phyloP scores from a whole-genome alignment of 2,888 invertebrate species.

The Plagiodera versicolora region DNA sequence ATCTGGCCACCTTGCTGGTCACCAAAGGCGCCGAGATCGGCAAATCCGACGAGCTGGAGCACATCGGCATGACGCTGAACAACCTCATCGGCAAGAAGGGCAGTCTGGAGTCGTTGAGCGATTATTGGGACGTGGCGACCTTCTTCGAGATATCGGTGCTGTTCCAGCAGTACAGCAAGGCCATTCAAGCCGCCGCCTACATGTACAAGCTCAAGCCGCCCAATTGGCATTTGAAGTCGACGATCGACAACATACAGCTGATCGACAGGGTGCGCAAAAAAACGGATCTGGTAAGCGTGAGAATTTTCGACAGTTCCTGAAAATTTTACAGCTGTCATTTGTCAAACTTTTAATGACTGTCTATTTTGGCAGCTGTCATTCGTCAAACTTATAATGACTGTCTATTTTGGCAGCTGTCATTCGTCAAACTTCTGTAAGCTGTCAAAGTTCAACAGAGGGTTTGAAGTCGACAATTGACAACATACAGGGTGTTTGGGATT shows the following conservation, averaged over 20 bases:
- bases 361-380: too few species aligned
- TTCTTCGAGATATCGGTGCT: constrained; percentile 98
- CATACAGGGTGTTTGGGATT: too few species aligned
- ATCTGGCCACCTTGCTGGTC: constrained; percentile 94
- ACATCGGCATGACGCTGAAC: constrained; percentile 92
- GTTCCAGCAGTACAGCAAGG: constrained; percentile 95
- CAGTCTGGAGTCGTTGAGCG: constrained; percentile 85
- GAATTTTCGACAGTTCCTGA: too few species aligned
- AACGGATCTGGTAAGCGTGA: constrained; percentile 56
- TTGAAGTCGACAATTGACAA: too few species aligned
- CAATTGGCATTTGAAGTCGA: constrained; percentile 91
- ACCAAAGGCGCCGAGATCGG: constrained; percentile 96
- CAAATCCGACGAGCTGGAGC: constrained; percentile 86
- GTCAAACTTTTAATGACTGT: too few species aligned
- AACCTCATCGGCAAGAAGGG: constrained; percentile 98
- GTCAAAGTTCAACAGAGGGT: too few species aligned
- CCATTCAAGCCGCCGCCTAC: constrained; percentile 84
- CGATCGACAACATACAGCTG: constrained; percentile 55
- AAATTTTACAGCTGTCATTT: too few species aligned
- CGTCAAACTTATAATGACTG: too few species aligned
- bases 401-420: too few species aligned
- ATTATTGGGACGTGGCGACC: constrained; percentile 99
- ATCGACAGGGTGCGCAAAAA: constrained; percentile 89
- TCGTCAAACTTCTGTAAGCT: too few species aligned
- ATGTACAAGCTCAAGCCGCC: constrained; percentile 91